Percentiles rank a stretch among this genome's conserved stretches.
Conservation (phyloP, 2,113 vertebrate genomes). For the Percopsis transmontana region DNA sequence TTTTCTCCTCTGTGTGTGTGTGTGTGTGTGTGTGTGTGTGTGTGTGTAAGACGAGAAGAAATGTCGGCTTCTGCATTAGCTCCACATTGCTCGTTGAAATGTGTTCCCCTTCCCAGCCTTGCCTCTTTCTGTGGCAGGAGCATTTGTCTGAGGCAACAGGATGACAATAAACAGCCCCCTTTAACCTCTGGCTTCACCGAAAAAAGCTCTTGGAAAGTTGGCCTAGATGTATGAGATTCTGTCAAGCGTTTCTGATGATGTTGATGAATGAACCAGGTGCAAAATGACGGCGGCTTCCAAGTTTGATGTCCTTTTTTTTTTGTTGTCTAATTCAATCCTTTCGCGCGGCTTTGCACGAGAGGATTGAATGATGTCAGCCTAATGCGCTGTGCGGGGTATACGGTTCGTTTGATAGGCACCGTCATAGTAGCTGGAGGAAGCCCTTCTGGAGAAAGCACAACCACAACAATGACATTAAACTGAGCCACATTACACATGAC, state of each 20-base stretch:
- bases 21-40: not conserved
- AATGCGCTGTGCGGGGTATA: too few species aligned
- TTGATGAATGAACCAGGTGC: slow-evolving; percentile 59
- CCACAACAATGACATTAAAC: slow-evolving; percentile 20
- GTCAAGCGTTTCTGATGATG: slow-evolving; percentile 38
- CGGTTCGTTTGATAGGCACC: slow-evolving; percentile 37
- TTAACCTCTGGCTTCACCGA: not conserved
- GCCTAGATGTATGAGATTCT: slow-evolving; percentile 13
- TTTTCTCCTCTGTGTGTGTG: too few species aligned
- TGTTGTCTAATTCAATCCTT: not conserved
- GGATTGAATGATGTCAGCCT: slow-evolving; percentile 4
- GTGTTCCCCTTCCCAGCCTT: slow-evolving; percentile 4
- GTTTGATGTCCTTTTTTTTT: slow-evolving; percentile 49
- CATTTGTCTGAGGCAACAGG: slow-evolving; percentile 13
- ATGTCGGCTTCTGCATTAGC: too few species aligned
- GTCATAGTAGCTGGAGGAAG: slow-evolving; percentile 33
- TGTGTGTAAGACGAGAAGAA: not conserved
- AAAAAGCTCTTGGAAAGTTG: slow-evolving; percentile 37
- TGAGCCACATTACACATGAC: slow-evolving; percentile 1
- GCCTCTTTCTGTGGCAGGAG: slow-evolving; percentile 31
- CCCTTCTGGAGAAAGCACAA: slow-evolving; percentile 37
- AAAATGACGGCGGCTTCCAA: slow-evolving; percentile 39
- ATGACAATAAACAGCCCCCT: not conserved
- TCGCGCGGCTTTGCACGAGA: not conserved
- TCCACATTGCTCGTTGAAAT: slow-evolving; percentile 25